These are phyloP conservation scores for Plutella xylostella DNA, from an alignment of 2,888 invertebrate genomes.

Conservation along the genomic window DNA sequence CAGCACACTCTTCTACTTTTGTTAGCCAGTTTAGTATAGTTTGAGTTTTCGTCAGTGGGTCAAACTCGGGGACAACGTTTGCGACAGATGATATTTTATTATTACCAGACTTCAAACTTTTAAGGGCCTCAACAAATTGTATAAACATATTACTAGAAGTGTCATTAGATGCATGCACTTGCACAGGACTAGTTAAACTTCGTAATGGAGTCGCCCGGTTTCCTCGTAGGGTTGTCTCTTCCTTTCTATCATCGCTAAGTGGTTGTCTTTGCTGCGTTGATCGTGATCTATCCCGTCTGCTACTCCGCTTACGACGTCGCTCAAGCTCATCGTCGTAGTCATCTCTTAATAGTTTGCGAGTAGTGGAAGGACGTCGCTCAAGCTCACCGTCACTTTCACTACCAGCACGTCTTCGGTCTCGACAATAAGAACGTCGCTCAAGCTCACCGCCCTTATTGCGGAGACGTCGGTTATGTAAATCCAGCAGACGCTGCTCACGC, in stretches of 20 bases:
- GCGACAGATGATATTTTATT: not conserved
- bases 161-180: not conserved
- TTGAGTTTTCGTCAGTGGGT: not conserved
- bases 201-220: not conserved
- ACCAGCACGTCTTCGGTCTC: not conserved
- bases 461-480: too few species aligned
- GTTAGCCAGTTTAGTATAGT: not conserved
- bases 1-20: not conserved
- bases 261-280: not conserved
- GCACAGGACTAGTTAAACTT: not conserved
- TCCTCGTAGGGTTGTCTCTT: not conserved
- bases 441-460: constrained; percentile 3
- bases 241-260: not conserved
- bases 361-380: constrained; percentile 3
- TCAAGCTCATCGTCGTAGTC: not conserved
- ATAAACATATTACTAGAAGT: not conserved
- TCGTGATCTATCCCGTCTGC: not conserved
- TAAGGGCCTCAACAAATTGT: not conserved
- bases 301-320: not conserved
- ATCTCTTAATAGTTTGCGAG: not conserved
- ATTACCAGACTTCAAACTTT: not conserved
- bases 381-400: constrained; percentile 3
- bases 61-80: constrained; percentile 7
- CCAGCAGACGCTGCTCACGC: not conserved
- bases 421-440: constrained; percentile 1